phyloP scores from a whole-genome alignment of 2,797 vertebrate species.

The Gambelia wislizenii region DNA sequence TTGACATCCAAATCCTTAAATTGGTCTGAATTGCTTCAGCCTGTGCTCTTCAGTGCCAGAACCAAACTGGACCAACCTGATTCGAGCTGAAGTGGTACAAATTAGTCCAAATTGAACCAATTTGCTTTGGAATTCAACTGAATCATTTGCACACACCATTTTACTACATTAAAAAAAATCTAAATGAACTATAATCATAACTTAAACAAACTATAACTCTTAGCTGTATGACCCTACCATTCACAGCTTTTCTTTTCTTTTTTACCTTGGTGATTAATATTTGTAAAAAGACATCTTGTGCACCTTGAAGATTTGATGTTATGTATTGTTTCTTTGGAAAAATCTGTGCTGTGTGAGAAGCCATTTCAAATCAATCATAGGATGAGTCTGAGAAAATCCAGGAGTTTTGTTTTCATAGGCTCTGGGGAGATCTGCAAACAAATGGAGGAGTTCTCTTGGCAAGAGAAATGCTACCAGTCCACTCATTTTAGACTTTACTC shows the following conservation, averaged over 20 bases:
- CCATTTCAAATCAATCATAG: background rate
- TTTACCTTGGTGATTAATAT: constrained; percentile 43
- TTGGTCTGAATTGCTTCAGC: too few species aligned
- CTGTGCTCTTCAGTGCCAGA: too few species aligned
- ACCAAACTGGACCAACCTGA: too few species aligned
- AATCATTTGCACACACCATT: too few species aligned
- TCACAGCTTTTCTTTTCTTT: constrained; percentile 13
- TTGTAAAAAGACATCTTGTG: background rate
- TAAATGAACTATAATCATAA: background rate
- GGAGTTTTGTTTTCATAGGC: constrained; percentile 21
- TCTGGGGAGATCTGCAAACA: constrained; percentile 13
- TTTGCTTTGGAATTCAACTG: too few species aligned
- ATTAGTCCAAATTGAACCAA: too few species aligned
- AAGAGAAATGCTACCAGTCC: background rate
- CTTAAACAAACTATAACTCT: too few species aligned
- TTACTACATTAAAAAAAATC: too few species aligned
- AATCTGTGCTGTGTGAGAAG: background rate
- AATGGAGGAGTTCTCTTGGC: background rate
- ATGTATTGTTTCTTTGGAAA: background rate
- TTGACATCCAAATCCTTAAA: too few species aligned
- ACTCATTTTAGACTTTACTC: constrained; percentile 13
- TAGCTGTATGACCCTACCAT: background rate
- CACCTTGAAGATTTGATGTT: constrained; percentile 12
- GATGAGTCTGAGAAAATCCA: background rate
- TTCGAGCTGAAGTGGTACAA: too few species aligned